Conservation (phyloP, 2,797 vertebrate genomes). For the Austrolebias charrua region DNA sequence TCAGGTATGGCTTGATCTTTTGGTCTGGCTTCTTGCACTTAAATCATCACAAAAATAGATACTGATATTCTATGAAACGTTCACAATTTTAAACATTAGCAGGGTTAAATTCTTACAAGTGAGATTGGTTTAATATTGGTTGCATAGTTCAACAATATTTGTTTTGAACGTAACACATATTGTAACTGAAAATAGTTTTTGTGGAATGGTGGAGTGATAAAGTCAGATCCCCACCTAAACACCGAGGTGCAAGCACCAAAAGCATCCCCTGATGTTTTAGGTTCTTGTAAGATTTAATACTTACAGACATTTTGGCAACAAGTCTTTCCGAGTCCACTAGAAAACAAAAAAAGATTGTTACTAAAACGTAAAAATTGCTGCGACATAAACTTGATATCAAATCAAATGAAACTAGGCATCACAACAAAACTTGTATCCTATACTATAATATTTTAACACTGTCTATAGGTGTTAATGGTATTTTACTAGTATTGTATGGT, state of each 20-base stretch:
- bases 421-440: no score
- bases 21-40: slow-evolving; percentile 76
- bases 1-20: slow-evolving; percentile 77
- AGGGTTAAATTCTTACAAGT: not conserved
- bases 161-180: not conserved
- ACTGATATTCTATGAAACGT: not conserved
- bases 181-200: not conserved
- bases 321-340: slow-evolving; percentile 75
- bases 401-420: no score
- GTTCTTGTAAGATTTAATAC: no score
- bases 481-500: no score
- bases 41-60: slow-evolving; percentile 1
- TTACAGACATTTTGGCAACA: slow-evolving; percentile 80
- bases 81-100: not conserved
- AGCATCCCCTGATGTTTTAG: no score
- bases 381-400: no score
- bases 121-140: accelerated
- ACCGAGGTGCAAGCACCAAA: not conserved
- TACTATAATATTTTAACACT: no score
- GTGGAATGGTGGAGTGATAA: no score
- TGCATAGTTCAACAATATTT: accelerated
- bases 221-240: no score
- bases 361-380: not conserved
- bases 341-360: not conserved
- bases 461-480: no score